A percentile compares a stretch with the other conserved stretches of the same genome.
Conservation (phyloP, 2,888 invertebrate species). For the Tryphoninae sp. region DNA sequence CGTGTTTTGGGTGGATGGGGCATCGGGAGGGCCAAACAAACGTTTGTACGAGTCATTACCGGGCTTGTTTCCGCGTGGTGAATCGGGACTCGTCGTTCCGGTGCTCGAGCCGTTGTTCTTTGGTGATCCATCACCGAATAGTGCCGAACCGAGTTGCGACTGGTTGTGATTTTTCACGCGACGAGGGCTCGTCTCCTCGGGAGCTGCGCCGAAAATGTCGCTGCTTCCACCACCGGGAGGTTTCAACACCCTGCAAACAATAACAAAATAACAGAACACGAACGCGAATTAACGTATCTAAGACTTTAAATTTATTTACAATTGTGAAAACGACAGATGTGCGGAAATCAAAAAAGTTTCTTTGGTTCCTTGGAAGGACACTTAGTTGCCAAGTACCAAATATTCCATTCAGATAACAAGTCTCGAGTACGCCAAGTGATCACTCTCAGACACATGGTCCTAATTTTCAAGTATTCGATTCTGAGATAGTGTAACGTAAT, state of each 20-base stretch:
- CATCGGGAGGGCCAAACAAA: constrained; percentile 84
- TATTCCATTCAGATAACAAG: too few species aligned
- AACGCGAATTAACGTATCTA: not conserved
- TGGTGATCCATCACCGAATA: constrained; percentile 79
- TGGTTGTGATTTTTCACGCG: constrained; percentile 78
- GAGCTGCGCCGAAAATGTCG: constrained; percentile 82
- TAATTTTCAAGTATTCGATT: too few species aligned
- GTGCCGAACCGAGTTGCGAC: constrained; percentile 75
- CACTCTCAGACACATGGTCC: too few species aligned
- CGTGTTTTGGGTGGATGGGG: constrained; percentile 83
- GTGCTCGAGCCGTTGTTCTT: constrained; percentile 76
- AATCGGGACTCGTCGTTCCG: constrained; percentile 72
- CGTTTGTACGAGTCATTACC: constrained; percentile 85
- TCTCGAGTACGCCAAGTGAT: too few species aligned
- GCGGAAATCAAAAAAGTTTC: not conserved
- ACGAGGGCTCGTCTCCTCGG: constrained; percentile 76
- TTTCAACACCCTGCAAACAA: constrained; percentile 84
- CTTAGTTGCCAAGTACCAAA: too few species aligned
- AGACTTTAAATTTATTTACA: not conserved
- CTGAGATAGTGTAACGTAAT: too few species aligned
- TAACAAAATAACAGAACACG: not conserved
- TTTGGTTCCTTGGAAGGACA: too few species aligned
- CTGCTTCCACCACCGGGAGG: constrained; percentile 86
- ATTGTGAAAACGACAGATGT: too few species aligned
- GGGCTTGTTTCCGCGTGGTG: constrained; percentile 80